A percentile compares a stretch with the other conserved stretches of the same genome.
Conservation (phyloP, 1,140 invertebrate species). For the Heliothis virescens region DNA sequence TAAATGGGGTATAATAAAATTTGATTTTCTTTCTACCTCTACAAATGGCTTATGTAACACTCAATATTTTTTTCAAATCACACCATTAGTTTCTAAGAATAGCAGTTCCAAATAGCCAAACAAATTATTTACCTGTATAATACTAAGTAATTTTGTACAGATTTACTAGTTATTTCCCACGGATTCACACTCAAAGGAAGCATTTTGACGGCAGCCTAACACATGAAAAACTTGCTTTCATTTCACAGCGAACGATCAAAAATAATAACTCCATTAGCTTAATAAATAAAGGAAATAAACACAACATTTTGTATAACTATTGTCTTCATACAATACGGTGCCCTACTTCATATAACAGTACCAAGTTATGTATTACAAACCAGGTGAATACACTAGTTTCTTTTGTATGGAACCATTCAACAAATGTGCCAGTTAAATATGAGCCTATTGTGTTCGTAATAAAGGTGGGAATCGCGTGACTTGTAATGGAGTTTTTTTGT, state of each 20-base stretch:
- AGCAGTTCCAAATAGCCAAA: too few relatives aligned
- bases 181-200: too few relatives aligned
- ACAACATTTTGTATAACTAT: constrained; percentile 35
- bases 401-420: constrained; percentile 43
- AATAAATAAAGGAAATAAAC: background rate
- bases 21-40: too few relatives aligned
- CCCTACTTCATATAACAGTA: constrained; percentile 10
- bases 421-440: constrained; percentile 34
- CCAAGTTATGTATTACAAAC: constrained; percentile 1
- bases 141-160: too few relatives aligned
- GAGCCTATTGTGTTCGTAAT: constrained; percentile 14
- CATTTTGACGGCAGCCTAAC: background rate
- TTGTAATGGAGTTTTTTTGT: constrained; percentile 28
- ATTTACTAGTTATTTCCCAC: too few relatives aligned
- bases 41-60: too few relatives aligned
- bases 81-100: too few relatives aligned
- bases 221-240: background rate
- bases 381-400: constrained; percentile 13
- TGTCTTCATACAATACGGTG: constrained; percentile 36
- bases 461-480: constrained; percentile 42
- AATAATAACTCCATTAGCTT: background rate
- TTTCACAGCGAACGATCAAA: background rate
- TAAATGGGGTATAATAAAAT: too few relatives aligned
- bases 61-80: too few relatives aligned
- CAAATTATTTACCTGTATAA: too few relatives aligned